These are phyloP conservation scores for Hyppa rectilinea DNA, from an alignment of 2,888 invertebrate species.

Conservation along the genomic window DNA sequence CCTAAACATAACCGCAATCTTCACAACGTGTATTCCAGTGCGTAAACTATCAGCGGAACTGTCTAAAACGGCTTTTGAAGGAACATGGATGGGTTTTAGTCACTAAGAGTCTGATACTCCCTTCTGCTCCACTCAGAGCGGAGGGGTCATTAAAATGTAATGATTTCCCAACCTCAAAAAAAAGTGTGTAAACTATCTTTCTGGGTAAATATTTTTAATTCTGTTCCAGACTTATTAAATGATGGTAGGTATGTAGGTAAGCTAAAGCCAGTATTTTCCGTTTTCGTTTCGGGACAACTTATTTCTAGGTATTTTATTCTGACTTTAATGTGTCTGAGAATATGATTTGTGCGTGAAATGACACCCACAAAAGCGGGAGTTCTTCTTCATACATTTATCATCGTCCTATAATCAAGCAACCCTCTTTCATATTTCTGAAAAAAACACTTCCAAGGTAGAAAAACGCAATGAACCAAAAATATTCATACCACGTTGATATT, in stretches of 20 bases:
- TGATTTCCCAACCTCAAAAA: too few species aligned
- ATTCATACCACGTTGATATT: conserved; percentile 58
- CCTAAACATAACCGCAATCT: too few species aligned
- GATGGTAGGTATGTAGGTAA: too few species aligned
- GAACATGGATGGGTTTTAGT: too few species aligned
- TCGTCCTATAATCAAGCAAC: background rate
- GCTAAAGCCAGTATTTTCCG: background rate
- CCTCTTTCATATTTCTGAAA: conserved; percentile 7
- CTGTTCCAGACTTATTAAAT: background rate
- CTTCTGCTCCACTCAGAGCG: too few species aligned
- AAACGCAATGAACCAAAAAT: conserved; percentile 35
- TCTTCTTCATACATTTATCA: background rate
- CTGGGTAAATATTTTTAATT: background rate
- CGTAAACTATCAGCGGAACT: too few species aligned
- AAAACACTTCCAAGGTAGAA: conserved; percentile 26
- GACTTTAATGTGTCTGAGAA: conserved; percentile 17
- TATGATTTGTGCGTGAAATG: conserved; percentile 17
- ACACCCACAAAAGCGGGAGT: background rate
- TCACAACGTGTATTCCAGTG: background rate
- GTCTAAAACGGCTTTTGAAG: too few species aligned
- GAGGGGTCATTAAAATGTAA: too few species aligned
- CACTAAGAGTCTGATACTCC: too few species aligned
- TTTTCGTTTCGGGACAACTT: conserved; percentile 9
- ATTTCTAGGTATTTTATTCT: conserved; percentile 23
- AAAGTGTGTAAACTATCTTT: too few species aligned